A percentile compares a stretch with the other conserved stretches of the same genome.
Evolutionary conservation across 2,888 invertebrate genomes (phyloP).

Genomic region (Pyrochroa serraticornis): DNA sequence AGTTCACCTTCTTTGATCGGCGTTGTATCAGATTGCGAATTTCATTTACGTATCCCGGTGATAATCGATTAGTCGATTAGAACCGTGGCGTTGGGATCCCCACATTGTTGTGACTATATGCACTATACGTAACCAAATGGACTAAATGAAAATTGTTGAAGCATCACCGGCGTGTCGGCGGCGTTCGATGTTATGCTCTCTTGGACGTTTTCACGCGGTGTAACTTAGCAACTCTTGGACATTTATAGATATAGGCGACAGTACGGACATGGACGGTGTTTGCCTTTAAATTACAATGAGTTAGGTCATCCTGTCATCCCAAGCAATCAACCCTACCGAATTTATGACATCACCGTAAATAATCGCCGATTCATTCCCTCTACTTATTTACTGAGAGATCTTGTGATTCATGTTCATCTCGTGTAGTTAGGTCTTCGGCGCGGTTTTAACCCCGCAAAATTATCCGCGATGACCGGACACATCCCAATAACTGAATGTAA

Average conservation of each 20-base stretch:
- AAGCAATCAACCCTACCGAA: conserved; percentile 39
- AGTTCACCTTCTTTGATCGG: too few relatives aligned
- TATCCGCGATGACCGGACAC: too few relatives aligned
- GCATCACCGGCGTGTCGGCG: too few relatives aligned
- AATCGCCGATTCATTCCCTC: conserved; percentile 35
- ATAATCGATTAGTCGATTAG: too few relatives aligned
- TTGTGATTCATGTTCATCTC: conserved; percentile 13
- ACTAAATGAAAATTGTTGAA: too few relatives aligned
- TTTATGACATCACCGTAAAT: conserved; percentile 45
- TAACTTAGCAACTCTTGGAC: conserved; percentile 1
- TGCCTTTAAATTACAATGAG: conserved; percentile 36
- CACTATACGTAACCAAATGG: too few relatives aligned
- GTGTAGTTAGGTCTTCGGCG: background rate
- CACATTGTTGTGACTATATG: too few relatives aligned
- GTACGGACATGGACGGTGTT: conserved; percentile 2
- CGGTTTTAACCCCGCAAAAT: too few relatives aligned
- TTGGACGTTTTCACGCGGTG: background rate
- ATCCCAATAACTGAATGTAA: too few relatives aligned
- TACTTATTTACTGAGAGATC: conserved; percentile 5
- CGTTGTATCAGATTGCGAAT: too few relatives aligned
- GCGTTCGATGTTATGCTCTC: background rate
- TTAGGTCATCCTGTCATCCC: conserved; percentile 30
- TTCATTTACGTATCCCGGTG: too few relatives aligned
- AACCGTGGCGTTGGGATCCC: too few relatives aligned
- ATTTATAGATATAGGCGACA: conserved; percentile 2